These are phyloP conservation scores for Zaprionus tsacasi DNA, from an alignment of 1,140 invertebrate genomes.

Conservation along the genomic window DNA sequence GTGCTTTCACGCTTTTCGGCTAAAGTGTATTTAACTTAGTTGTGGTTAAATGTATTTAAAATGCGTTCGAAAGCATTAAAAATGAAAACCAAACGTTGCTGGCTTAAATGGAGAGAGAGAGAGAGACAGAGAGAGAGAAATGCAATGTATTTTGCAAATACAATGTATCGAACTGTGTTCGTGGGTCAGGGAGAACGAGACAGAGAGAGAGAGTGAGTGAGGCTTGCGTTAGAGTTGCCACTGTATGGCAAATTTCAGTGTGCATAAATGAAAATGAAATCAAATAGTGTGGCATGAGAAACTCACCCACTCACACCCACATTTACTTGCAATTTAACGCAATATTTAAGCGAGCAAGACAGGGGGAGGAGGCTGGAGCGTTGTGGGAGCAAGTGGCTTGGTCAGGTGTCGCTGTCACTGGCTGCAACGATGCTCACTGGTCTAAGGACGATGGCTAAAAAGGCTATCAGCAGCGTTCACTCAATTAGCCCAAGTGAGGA, in stretches of 20 bases:
- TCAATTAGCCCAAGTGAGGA: slow-evolving; percentile 73
- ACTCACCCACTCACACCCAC: not conserved
- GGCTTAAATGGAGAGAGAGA: slow-evolving; percentile 14
- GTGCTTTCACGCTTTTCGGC: not conserved
- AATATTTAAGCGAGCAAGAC: not conserved
- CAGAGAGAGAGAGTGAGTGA: not conserved
- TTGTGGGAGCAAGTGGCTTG: not conserved
- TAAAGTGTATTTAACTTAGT: slow-evolving; percentile 2
- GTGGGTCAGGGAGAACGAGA: not conserved
- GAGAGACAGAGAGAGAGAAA: slow-evolving; percentile 37
- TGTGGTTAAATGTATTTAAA: not conserved
- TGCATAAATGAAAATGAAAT: slow-evolving; percentile 52
- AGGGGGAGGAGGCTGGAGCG: not conserved
- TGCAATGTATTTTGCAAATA: slow-evolving; percentile 68
- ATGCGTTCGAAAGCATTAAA: not conserved
- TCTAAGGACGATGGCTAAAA: slow-evolving; percentile 12
- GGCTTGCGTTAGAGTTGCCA: too few relatives aligned
- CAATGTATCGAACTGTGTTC: slow-evolving; percentile 42
- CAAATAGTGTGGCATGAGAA: not conserved
- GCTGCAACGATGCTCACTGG: not conserved
- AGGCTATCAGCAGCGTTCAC: slow-evolving; percentile 45
- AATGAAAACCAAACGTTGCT: not conserved
- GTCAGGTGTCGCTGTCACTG: not conserved
- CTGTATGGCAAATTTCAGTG: slow-evolving; percentile 16
- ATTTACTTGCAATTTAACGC: not conserved